These are phyloP conservation scores for Aspidoscelis tigris DNA, from an alignment of 2,113 vertebrate species.

Conservation along the genomic window DNA sequence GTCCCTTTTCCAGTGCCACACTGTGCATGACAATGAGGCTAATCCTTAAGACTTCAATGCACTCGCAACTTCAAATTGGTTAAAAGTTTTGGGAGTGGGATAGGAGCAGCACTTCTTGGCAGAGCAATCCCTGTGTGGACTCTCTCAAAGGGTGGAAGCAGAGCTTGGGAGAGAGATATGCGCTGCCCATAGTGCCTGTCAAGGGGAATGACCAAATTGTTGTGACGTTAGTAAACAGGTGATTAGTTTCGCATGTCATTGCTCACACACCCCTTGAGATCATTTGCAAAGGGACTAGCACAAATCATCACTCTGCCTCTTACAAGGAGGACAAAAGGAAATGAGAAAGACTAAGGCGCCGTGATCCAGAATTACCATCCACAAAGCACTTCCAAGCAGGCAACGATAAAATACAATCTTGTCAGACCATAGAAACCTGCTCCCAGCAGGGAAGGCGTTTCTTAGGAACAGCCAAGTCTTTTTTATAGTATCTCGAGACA, in stretches of 20 bases:
- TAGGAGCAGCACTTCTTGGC: conserved; percentile 35
- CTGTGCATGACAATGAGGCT: conserved; percentile 36
- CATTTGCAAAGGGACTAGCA: conserved; percentile 59
- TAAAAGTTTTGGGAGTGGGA: no score
- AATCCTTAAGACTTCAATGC: conserved; percentile 58
- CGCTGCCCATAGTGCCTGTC: conserved; percentile 54
- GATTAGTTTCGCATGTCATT: conserved; percentile 73
- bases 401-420: conserved; percentile 71
- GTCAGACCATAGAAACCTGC: conserved; percentile 79
- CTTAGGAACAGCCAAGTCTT: conserved; percentile 75
- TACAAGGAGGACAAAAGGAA: conserved; percentile 24
- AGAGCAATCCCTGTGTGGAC: conserved; percentile 47
- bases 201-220: conserved; percentile 71
- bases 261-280: conserved; percentile 65
- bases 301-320: conserved; percentile 47
- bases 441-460: conserved; percentile 67
- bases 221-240: conserved; percentile 75
- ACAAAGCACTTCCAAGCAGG: conserved; percentile 65
- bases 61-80: conserved; percentile 60
- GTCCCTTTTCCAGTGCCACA: conserved; percentile 38
- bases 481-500: conserved; percentile 72
- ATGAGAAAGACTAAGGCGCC: conserved; percentile 49
- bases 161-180: conserved; percentile 46
- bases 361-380: conserved; percentile 65
- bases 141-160: conserved; percentile 50